Conservation (phyloP, 1,140 invertebrate species). For the Octopus sinensis region DNA sequence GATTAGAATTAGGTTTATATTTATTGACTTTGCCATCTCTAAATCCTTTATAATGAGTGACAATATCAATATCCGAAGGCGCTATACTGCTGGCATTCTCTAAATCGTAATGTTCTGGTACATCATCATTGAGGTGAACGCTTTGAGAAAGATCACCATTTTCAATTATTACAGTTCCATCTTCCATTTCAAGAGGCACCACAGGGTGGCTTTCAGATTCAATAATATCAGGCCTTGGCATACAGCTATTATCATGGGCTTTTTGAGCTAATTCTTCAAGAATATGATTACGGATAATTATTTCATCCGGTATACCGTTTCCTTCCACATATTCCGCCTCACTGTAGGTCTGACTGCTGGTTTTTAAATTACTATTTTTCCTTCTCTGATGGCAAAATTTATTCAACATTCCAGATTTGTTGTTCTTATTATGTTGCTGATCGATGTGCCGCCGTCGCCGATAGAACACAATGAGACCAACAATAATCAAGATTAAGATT, state of each 20-base stretch:
- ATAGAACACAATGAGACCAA: conserved; percentile 86
- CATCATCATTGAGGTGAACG: conserved; percentile 65
- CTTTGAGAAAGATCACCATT: conserved; percentile 66
- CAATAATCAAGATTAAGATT: conserved; percentile 72
- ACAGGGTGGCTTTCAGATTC: conserved; percentile 79
- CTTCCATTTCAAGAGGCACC: conserved; percentile 47
- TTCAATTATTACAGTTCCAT: conserved; percentile 55
- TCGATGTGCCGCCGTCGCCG: conserved; percentile 64
- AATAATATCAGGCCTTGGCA: conserved; percentile 83
- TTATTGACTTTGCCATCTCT: conserved; percentile 68
- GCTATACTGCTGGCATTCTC: conserved; percentile 96
- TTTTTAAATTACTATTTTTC: conserved; percentile 28
- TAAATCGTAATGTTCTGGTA: conserved; percentile 92
- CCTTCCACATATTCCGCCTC: conserved; percentile 54
- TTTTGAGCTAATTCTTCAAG: conserved; percentile 62
- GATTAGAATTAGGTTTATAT: conserved; percentile 26
- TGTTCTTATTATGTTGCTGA: conserved; percentile 38
- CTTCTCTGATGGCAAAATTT: conserved; percentile 19
- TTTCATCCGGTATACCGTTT: conserved; percentile 37
- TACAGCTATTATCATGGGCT: conserved; percentile 16
- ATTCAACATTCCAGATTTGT: conserved; percentile 64
- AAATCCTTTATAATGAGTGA: conserved; percentile 91
- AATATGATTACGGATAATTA: conserved; percentile 55
- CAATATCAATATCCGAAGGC: conserved; percentile 93
- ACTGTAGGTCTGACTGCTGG: conserved; percentile 32